phyloP scores from a whole-genome alignment of 2,113 vertebrate species.

The Elephas maximus region DNA sequence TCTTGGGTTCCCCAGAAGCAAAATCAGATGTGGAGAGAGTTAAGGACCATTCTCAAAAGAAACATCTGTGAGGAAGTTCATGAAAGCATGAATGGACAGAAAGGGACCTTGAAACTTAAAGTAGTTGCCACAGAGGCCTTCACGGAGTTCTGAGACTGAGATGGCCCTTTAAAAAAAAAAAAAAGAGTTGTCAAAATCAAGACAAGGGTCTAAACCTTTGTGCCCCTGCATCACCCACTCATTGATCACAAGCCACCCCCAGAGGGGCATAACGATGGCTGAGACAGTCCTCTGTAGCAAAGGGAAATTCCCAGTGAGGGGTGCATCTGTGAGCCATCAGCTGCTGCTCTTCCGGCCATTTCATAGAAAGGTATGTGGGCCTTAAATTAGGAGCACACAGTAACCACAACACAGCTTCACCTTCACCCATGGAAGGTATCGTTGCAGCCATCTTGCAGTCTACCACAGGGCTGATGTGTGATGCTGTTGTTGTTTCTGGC shows the following conservation, averaged over 20 bases:
- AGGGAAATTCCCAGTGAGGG: not conserved
- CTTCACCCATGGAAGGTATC: not conserved
- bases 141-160: too few relatives aligned
- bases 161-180: too few relatives aligned
- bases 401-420: not conserved
- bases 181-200: not conserved
- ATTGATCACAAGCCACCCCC: not conserved
- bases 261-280: not conserved
- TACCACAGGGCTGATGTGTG: not conserved
- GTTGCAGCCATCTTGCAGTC: not conserved
- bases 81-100: not conserved
- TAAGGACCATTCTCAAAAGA: not conserved
- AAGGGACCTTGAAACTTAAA: not conserved
- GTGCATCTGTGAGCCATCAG: not conserved
- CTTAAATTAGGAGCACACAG: not conserved
- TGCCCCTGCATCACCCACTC: not conserved
- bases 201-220: not conserved
- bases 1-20: not conserved
- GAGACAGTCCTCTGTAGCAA: not conserved
- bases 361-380: not conserved
- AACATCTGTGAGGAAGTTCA: not conserved
- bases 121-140: not conserved
- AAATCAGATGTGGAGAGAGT: not conserved
- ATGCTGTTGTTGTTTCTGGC: not conserved
- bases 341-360: not conserved